Conservation (phyloP, 2,797 vertebrate genomes). For the Melanotaenia trifasciata region DNA sequence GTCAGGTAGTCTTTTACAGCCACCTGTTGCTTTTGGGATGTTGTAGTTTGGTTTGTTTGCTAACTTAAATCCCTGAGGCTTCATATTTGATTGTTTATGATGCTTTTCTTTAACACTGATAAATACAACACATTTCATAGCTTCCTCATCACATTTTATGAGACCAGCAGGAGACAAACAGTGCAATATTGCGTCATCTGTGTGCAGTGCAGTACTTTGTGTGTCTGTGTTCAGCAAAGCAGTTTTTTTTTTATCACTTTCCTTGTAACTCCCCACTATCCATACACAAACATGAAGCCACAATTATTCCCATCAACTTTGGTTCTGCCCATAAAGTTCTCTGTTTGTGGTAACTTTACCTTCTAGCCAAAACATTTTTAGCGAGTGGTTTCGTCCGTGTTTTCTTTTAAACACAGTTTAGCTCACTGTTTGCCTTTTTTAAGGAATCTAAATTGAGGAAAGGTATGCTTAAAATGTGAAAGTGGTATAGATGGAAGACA, state of each 20-base stretch:
- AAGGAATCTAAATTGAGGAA: not conserved
- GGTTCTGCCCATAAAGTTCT: slow-evolving; percentile 6
- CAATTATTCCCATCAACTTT: not conserved
- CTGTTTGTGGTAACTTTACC: not conserved
- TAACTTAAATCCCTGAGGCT: not conserved
- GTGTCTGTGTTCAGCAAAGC: slow-evolving; percentile 10
- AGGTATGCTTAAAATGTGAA: not conserved
- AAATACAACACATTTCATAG: not conserved
- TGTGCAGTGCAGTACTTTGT: slow-evolving; percentile 44
- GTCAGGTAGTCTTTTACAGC: slow-evolving; percentile 25
- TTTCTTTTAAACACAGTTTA: not conserved
- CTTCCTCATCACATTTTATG: slow-evolving; percentile 39
- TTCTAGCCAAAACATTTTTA: not conserved
- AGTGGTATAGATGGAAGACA: not conserved
- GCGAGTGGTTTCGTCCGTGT: not conserved
- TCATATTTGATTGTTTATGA: slow-evolving; percentile 22
- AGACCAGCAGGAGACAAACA: slow-evolving; percentile 41
- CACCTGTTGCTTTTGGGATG: not conserved
- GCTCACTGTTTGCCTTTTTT: not conserved
- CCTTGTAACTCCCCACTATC: slow-evolving; percentile 3
- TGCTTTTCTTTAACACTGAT: slow-evolving; percentile 14
- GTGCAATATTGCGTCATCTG: slow-evolving; percentile 46
- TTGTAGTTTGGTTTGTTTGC: slow-evolving; percentile 12
- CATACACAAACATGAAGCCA: not conserved
- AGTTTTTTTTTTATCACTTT: slow-evolving; percentile 5